Conservation (phyloP, 2,113 vertebrate species). For the Taurulus bubalis region DNA sequence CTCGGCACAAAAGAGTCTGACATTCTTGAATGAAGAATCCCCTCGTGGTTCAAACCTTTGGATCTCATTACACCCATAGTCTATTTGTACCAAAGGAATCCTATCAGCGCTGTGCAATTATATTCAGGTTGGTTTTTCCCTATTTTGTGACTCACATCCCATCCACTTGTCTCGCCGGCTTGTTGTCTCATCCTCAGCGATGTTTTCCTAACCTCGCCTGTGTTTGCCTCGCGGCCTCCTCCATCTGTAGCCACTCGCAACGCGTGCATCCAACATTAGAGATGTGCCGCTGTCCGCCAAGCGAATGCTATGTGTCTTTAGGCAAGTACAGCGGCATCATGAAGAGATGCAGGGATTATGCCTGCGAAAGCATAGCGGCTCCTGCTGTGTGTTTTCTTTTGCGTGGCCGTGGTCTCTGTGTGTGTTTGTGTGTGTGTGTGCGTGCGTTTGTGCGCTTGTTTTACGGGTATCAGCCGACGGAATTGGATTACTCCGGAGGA, state of each 20-base stretch:
- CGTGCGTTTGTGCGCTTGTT: conserved; percentile 54
- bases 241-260: conserved; percentile 36
- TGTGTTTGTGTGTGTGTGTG: conserved; percentile 21
- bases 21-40: conserved; percentile 75
- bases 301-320: conserved; percentile 49
- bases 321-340: conserved; percentile 39
- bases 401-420: conserved; percentile 32
- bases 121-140: conserved; percentile 51
- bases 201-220: conserved; percentile 52
- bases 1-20: conserved; percentile 77
- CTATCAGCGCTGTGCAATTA: conserved; percentile 72
- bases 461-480: conserved; percentile 60
- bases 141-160: conserved; percentile 54
- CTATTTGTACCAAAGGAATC: conserved; percentile 71
- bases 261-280: conserved; percentile 42
- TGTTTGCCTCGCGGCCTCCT: conserved; percentile 46
- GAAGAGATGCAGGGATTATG: conserved; percentile 57
- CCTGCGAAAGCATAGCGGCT: conserved; percentile 24
- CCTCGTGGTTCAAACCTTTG: conserved; percentile 68
- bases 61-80: conserved; percentile 75
- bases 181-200: conserved; percentile 14
- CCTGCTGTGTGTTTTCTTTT: conserved; percentile 31
- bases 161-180: conserved; percentile 33
- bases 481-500: conserved; percentile 65
- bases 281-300: conserved; percentile 37